Evolutionary conservation across 2,888 invertebrate species (phyloP), one percentile per base, ranked within the genome.

Genomic region (Incurvaria masculella): DNA sequence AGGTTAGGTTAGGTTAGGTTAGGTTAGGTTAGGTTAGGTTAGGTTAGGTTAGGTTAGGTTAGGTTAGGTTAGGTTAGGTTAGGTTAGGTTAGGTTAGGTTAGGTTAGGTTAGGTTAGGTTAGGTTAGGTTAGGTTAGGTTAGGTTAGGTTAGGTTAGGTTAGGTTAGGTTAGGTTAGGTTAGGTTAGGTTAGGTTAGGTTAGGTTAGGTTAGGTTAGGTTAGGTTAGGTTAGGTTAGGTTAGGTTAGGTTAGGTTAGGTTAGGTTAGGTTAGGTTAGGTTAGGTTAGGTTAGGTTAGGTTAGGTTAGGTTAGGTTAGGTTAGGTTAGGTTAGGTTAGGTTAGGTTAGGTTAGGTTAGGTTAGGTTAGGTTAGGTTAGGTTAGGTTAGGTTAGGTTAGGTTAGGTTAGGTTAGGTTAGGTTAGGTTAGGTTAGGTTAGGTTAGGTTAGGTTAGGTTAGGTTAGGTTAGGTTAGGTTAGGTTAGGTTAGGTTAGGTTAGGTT

Each of bases 41-140:
- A 48, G 50, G 50, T 50, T 48, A 48, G 50, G 50, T 50, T 48
- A 48, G 50, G 50, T 50, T 45, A 48, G 50, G 50, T 50, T 48
- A 48, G 50, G 50, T 50, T 48, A 48, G 50, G 50, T 50, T 48
- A 48, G 50, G 50, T 50, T 48, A 48, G 50, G 44, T 45, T 42
- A 33, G 45, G 41, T 46, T 42, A 38, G 46, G 46, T 39, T 39
- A 23, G 41, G 42, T 39, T 23, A 40, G 47, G 49, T 47, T 44
- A 49, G 47, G 47, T 47, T 44, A 49, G 49, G 49, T 49, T 49
- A 49, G n/a, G n/a, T n/a, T n/a, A n/a, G n/a, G n/a, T n/a, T n/a
- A n/a, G n/a, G n/a, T n/a, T n/a, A n/a, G n/a, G n/a, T n/a, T n/a
- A n/a, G n/a, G n/a, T n/a, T n/a, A n/a, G n/a, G n/a, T n/a, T n/a